Evolutionary conservation across 2,888 invertebrate species (phyloP).

Genomic region (Melipona beecheii): DNA sequence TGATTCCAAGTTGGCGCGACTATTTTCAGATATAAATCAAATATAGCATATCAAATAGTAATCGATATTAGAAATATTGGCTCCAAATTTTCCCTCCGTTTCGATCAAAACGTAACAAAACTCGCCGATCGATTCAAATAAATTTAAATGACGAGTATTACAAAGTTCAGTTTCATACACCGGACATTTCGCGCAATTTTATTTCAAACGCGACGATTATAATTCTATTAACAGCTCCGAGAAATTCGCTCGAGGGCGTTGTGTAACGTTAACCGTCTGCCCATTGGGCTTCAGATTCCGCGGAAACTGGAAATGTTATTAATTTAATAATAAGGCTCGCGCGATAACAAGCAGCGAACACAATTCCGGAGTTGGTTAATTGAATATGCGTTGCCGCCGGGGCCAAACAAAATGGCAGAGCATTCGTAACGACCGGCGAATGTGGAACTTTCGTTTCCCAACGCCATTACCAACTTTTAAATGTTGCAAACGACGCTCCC

Average conservation of each 20-base stretch:
- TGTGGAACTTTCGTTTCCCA: background rate
- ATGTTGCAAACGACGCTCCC: no score
- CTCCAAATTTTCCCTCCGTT: no score
- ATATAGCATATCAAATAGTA: no score
- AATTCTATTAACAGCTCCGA: background rate
- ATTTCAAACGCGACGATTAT: background rate
- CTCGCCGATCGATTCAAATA: no score
- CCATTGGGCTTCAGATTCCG: background rate
- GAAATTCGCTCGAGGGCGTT: background rate
- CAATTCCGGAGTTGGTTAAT: slow-evolving; percentile 1
- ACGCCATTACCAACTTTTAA: background rate
- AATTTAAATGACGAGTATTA: background rate
- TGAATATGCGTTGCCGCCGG: background rate
- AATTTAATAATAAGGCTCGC: background rate
- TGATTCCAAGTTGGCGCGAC: no score
- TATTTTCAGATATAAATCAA: no score
- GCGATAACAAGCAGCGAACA: background rate
- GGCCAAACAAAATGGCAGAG: slow-evolving; percentile 3
- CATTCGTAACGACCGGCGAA: background rate
- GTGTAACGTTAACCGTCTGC: background rate
- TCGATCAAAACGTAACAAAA: no score
- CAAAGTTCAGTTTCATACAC: background rate
- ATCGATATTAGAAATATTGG: no score
- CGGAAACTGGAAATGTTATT: slow-evolving; percentile 9
- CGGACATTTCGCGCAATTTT: background rate